Conservation (phyloP, 1,140 invertebrate species). For the Drosophila micromelanica region DNA sequence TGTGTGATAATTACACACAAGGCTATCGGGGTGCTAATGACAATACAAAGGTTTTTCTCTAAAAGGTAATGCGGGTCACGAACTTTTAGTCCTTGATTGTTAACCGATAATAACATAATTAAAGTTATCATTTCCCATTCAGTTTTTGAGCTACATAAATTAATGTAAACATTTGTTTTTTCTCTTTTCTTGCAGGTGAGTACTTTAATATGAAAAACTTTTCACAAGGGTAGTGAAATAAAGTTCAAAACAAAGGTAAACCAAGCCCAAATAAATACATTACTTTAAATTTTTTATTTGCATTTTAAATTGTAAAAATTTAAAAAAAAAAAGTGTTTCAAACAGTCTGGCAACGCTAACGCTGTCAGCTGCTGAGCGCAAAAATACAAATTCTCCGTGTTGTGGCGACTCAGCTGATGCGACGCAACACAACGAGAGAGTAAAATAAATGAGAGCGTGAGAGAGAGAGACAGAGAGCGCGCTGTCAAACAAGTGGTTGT, state of each 20-base stretch:
- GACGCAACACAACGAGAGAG: constrained; percentile 20
- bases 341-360: constrained; percentile 53
- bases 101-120: constrained; percentile 39
- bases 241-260: constrained; percentile 26
- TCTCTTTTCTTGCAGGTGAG: constrained; percentile 62
- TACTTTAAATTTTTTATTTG: no score
- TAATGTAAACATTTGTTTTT: constrained; percentile 25
- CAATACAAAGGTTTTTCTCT: constrained; percentile 13
- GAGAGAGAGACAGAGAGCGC: constrained; percentile 17
- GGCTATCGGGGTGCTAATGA: constrained; percentile 31
- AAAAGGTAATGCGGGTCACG: constrained; percentile 30
- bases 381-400: constrained; percentile 38
- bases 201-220: constrained; percentile 1
- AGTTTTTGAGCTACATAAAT: neutral
- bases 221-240: neutral
- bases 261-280: neutral
- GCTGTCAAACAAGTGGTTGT: constrained; percentile 77
- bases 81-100: constrained; percentile 7
- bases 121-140: constrained; percentile 21
- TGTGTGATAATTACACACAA: constrained; percentile 66
- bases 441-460: constrained; percentile 10
- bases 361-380: constrained; percentile 64
- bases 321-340: no score
- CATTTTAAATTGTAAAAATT: no score
- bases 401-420: constrained; percentile 49